phyloP scores from a whole-genome alignment of 2,888 invertebrate genomes.

The Oxycera nigricornis region DNA sequence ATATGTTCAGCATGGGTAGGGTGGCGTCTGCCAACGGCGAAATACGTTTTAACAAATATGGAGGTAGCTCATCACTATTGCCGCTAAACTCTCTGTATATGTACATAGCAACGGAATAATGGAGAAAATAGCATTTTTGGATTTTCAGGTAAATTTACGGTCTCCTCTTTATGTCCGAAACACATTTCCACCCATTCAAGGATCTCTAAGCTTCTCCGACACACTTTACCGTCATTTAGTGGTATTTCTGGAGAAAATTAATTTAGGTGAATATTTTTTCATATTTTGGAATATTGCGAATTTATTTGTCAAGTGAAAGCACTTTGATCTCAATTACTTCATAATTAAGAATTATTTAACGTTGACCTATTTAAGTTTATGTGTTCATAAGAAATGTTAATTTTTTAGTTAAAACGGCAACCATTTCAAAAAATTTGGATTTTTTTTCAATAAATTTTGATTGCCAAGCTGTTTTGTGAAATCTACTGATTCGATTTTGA shows the following conservation, averaged over 20 bases:
- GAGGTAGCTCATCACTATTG: neutral
- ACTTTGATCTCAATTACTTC: neutral
- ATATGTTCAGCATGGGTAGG: neutral
- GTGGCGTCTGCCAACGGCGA: neutral
- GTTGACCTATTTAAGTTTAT: no score
- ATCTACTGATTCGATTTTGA: no score
- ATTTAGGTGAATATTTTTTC: conserved; percentile 29
- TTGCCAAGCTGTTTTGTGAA: no score
- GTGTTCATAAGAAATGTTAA: no score
- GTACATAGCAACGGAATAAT: conserved; percentile 36
- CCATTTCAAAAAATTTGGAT: no score
- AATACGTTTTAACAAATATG: neutral
- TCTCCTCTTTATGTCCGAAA: conserved; percentile 29
- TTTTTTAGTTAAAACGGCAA: no score
- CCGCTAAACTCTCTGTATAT: neutral
- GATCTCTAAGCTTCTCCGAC: neutral
- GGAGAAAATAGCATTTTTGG: conserved; percentile 37
- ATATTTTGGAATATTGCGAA: neutral
- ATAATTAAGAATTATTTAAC: neutral
- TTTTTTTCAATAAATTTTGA: no score
- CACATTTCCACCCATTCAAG: conserved; percentile 28
- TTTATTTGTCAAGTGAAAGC: neutral
- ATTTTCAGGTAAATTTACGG: conserved; percentile 41
- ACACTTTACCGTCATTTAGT: neutral
- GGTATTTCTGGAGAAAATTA: conserved; percentile 21